Evolutionary conservation across 2,797 vertebrate species (phyloP).

Genomic region (Zenarchopterus dispar): DNA sequence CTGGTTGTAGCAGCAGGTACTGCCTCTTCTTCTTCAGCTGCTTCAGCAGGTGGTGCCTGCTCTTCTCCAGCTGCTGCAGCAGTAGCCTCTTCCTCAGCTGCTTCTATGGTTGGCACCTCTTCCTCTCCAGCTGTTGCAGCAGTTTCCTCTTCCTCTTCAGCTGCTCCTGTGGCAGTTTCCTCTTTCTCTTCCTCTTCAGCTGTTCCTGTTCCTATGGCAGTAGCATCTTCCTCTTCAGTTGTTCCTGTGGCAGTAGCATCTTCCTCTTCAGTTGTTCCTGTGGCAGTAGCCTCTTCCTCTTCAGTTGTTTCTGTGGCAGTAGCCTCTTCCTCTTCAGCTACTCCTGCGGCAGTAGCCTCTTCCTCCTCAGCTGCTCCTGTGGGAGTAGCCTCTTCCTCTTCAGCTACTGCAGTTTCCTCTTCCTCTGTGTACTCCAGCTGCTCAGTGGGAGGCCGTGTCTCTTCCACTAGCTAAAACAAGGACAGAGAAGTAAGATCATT

Average conservation of each 20-base stretch:
- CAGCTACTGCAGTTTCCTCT: background rate
- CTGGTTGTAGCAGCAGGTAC: too few species aligned
- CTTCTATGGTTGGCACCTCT: too few species aligned
- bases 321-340: background rate
- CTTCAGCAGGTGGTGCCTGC: slow-evolving; percentile 7
- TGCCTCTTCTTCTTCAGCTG: slow-evolving; percentile 15
- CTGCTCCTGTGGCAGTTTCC: background rate
- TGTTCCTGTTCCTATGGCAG: background rate
- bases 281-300: slow-evolving; percentile 8
- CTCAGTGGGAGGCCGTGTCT: slow-evolving; percentile 24
- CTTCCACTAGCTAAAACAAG: slow-evolving; percentile 44
- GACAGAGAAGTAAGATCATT: slow-evolving; percentile 21
- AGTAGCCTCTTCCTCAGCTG: slow-evolving; percentile 15
- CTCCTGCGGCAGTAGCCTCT: background rate
- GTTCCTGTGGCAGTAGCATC: slow-evolving; percentile 7
- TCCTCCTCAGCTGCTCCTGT: background rate
- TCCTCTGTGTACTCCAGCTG: slow-evolving; percentile 27
- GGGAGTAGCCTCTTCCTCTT: background rate
- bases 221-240: slow-evolving; percentile 10
- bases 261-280: slow-evolving; percentile 13
- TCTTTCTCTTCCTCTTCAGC: slow-evolving; percentile 26
- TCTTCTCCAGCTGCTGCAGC: background rate
- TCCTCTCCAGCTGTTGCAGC: background rate
- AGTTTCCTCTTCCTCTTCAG: slow-evolving; percentile 15
- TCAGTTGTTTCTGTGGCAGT: background rate